Evolutionary conservation across 2,797 vertebrate species (phyloP).

Genomic region (Alca torda): DNA sequence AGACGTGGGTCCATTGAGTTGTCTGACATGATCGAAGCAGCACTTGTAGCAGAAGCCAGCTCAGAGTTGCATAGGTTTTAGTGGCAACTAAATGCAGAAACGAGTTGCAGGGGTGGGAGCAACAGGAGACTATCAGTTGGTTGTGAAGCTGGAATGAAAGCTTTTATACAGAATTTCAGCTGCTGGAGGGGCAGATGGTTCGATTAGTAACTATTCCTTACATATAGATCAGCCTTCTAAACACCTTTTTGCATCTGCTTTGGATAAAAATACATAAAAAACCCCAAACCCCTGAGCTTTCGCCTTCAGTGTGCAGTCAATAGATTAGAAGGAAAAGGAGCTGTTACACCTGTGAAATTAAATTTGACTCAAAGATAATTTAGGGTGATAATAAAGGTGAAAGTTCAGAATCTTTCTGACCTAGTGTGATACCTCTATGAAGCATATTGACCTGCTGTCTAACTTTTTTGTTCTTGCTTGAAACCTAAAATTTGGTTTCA

Average conservation of each 20-base stretch:
- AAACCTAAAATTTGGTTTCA: slow-evolving; percentile 20
- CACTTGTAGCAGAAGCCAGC: not conserved
- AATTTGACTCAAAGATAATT: not conserved
- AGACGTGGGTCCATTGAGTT: not conserved
- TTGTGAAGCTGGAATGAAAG: not conserved
- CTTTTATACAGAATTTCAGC: slow-evolving; percentile 17
- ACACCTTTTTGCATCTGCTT: slow-evolving; percentile 6
- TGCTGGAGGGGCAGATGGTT: slow-evolving; percentile 16
- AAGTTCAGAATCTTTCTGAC: not conserved
- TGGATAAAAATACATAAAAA: not conserved
- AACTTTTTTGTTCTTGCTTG: not conserved
- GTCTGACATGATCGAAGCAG: not conserved
- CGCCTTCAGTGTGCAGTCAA: not conserved
- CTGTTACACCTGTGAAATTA: not conserved
- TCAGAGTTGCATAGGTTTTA: not conserved
- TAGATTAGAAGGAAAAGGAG: not conserved
- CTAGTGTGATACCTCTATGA: not conserved
- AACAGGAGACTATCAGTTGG: not conserved
- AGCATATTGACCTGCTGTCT: not conserved
- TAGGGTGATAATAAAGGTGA: not conserved
- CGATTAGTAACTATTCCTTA: slow-evolving; percentile 22
- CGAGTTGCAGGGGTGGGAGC: not conserved
- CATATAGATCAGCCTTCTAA: slow-evolving; percentile 16
- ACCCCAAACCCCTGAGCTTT: not conserved
- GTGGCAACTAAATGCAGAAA: not conserved